phyloP scores from a whole-genome alignment of 2,888 invertebrate species.

The Torymus aiolomorphi region DNA sequence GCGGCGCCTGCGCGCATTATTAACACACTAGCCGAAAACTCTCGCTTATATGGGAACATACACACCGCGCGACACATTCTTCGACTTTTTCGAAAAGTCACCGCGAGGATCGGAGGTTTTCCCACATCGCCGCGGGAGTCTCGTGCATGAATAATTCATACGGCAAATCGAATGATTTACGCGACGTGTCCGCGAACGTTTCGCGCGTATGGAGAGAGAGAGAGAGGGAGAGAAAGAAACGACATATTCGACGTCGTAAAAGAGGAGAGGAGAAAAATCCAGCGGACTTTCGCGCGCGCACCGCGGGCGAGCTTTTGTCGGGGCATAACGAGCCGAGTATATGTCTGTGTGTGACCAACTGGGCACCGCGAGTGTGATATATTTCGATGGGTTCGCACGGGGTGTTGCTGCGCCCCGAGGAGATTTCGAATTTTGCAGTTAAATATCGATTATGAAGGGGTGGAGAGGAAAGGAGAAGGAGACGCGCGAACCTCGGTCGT shows the following conservation, averaged over 20 bases:
- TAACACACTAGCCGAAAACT: no score
- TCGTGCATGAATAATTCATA: constrained; percentile 53
- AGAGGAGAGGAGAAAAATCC: constrained; percentile 32
- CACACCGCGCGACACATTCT: background rate
- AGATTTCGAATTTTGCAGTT: no score
- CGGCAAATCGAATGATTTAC: constrained; percentile 57
- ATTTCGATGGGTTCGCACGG: no score
- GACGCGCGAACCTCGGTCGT: no score
- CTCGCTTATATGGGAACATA: no score
- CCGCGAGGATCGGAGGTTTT: constrained; percentile 12
- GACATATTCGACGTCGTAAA: constrained; percentile 2
- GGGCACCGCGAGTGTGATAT: no score
- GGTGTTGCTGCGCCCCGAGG: no score
- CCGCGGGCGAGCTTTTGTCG: constrained; percentile 53
- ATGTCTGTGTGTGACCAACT: no score
- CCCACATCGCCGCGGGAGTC: constrained; percentile 17
- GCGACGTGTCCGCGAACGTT: constrained; percentile 54
- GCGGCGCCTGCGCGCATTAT: no score
- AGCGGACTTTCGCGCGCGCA: constrained; percentile 23
- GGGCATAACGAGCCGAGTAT: constrained; percentile 32
- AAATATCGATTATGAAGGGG: no score
- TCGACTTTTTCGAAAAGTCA: constrained; percentile 19
- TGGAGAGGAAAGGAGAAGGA: no score
- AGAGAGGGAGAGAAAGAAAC: constrained; percentile 11
- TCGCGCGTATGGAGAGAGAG: constrained; percentile 21